These are phyloP conservation scores for Hetaerina titia DNA, from an alignment of 2,888 invertebrate species.

Conservation along the genomic window DNA sequence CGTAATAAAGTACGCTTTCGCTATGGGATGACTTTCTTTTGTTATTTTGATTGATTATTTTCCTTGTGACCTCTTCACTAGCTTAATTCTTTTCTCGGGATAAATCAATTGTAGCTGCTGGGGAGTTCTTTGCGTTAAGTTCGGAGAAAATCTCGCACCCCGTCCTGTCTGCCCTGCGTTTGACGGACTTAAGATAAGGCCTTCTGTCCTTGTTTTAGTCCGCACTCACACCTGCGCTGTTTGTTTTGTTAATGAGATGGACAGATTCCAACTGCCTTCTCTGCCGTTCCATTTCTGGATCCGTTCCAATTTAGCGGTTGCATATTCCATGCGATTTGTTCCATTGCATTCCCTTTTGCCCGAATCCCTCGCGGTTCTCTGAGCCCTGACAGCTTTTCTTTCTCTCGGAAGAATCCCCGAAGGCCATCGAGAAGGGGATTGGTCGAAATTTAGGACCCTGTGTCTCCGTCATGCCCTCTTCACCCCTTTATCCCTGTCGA, in stretches of 20 bases:
- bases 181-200: neutral
- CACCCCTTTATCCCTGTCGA: no score
- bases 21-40: neutral
- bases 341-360: neutral
- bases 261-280: slow-evolving; percentile 7
- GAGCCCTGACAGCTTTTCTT: neutral
- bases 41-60: neutral
- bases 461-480: neutral
- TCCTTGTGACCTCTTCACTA: neutral
- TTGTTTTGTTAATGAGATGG: slow-evolving; percentile 34
- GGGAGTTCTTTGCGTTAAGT: neutral
- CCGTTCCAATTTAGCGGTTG: neutral
- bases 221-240: slow-evolving; percentile 1
- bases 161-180: neutral
- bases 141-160: neutral
- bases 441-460: neutral
- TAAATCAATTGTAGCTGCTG: neutral
- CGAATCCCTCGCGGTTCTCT: neutral
- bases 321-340: slow-evolving; percentile 8
- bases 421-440: neutral
- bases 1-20: neutral
- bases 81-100: neutral
- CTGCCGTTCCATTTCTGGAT: neutral
- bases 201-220: neutral
- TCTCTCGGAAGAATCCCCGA: neutral